Conservation (phyloP, 2,888 invertebrate species). For the Tetragonisca angustula region DNA sequence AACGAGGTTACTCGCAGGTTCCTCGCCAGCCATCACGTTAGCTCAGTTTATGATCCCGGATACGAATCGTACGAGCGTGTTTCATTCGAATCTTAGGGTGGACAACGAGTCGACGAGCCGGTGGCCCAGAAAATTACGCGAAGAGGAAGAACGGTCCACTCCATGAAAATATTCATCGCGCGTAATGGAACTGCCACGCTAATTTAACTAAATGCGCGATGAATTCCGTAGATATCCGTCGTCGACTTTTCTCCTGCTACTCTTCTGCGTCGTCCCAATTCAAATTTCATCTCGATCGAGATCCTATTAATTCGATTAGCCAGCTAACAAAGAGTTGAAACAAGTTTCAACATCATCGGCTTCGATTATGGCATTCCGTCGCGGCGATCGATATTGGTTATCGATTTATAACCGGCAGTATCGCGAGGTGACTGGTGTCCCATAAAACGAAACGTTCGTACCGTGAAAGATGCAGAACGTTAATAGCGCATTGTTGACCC, state of each 20-base stretch:
- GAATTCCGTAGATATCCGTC: slow-evolving; percentile 6
- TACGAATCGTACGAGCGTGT: slow-evolving; percentile 46
- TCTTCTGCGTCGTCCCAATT: slow-evolving; percentile 10
- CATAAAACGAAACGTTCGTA: neutral
- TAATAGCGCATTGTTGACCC: neutral
- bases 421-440: too few relatives aligned
- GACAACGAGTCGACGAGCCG: slow-evolving; percentile 27
- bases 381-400: neutral
- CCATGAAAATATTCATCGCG: slow-evolving; percentile 63
- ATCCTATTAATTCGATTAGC: slow-evolving; percentile 9
- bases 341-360: neutral
- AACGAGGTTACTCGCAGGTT: slow-evolving; percentile 48
- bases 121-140: slow-evolving; percentile 58
- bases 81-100: slow-evolving; percentile 37
- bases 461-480: neutral
- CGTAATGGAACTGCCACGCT: slow-evolving; percentile 58
- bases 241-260: neutral
- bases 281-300: slow-evolving; percentile 34
- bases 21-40: slow-evolving; percentile 31
- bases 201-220: slow-evolving; percentile 54
- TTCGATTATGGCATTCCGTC: neutral
- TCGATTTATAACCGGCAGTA: neutral
- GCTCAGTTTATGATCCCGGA: slow-evolving; percentile 52
- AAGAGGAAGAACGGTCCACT: slow-evolving; percentile 46
- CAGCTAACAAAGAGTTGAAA: neutral